These are phyloP conservation scores for Aproaerema taeniolella DNA, from an alignment of 2,888 invertebrate genomes.

Conservation along the genomic window DNA sequence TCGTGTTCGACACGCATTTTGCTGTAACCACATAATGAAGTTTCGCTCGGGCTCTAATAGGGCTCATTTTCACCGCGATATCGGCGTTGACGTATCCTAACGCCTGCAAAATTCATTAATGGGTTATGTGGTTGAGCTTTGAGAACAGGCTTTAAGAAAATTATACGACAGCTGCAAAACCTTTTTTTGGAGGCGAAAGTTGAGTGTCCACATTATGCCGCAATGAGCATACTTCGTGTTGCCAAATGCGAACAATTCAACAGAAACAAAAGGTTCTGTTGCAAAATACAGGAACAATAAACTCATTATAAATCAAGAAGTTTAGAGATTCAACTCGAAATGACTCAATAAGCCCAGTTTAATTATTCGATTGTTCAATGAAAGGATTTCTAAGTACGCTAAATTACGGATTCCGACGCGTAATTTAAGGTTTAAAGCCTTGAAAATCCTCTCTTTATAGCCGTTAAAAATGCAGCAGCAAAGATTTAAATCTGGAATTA, in stretches of 20 bases:
- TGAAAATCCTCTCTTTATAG: too few species aligned
- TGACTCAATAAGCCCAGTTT: too few species aligned
- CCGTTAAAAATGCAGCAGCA: background rate
- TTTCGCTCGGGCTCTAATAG: conserved; percentile 56
- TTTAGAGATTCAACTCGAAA: too few species aligned
- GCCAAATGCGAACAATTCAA: background rate
- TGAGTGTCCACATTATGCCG: conserved; percentile 1
- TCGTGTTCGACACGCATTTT: conserved; percentile 52
- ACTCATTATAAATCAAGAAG: too few species aligned
- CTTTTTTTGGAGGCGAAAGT: conserved; percentile 11
- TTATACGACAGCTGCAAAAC: conserved; percentile 11
- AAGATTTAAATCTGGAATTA: background rate
- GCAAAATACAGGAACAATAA: too few species aligned
- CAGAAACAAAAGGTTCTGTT: conserved; percentile 7
- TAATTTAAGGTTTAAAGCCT: too few species aligned
- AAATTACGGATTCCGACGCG: background rate
- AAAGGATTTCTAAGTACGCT: too few species aligned
- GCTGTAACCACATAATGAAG: conserved; percentile 62
- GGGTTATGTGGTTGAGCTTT: conserved; percentile 34
- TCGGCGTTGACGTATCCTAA: conserved; percentile 35
- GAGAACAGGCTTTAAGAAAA: conserved; percentile 19
- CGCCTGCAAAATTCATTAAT: conserved; percentile 46
- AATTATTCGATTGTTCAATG: too few species aligned
- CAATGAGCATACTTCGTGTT: background rate
- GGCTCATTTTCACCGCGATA: conserved; percentile 57